Evolutionary conservation across 2,113 vertebrate genomes (phyloP).

Genomic region (Picathartes gymnocephalus): DNA sequence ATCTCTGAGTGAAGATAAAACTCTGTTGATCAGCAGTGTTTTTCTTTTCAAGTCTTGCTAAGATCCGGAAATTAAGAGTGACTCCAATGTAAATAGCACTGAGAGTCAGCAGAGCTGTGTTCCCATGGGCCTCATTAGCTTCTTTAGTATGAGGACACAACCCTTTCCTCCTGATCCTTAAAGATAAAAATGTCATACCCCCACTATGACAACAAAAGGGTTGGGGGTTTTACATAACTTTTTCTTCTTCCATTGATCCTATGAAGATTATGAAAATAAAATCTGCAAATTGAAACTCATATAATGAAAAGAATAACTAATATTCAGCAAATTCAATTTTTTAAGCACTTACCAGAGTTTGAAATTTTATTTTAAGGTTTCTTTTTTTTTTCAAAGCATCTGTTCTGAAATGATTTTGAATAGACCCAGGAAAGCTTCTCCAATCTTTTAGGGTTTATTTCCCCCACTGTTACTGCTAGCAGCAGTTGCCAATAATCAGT

Average conservation of each 20-base stretch:
- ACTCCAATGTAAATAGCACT: conserved; percentile 11
- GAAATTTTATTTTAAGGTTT: not conserved
- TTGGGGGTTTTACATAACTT: not conserved
- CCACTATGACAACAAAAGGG: not conserved
- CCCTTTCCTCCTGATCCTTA: not conserved
- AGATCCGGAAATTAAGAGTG: conserved; percentile 34
- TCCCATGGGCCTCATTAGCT: conserved; percentile 3
- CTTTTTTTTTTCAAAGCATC: not conserved
- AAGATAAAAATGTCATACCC: not conserved
- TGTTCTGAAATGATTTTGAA: not conserved
- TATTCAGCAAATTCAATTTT: not conserved
- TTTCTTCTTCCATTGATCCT: not conserved
- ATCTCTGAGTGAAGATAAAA: not conserved
- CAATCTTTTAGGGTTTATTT: not conserved
- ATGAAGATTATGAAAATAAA: not conserved
- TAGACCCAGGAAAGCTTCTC: not conserved
- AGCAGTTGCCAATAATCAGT: not conserved
- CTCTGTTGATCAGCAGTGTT: not conserved
- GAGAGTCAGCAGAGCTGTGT: not conserved
- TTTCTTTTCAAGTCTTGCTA: not conserved
- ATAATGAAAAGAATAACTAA: not conserved
- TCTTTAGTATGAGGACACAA: not conserved
- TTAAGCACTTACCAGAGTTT: not conserved
- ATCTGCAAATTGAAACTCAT: not conserved
- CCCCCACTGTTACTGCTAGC: not conserved